A percentile compares a stretch with the other conserved stretches of the same genome.
Evolutionary conservation across 2,113 vertebrate species (phyloP).

Genomic region (Marmota flaviventris): DNA sequence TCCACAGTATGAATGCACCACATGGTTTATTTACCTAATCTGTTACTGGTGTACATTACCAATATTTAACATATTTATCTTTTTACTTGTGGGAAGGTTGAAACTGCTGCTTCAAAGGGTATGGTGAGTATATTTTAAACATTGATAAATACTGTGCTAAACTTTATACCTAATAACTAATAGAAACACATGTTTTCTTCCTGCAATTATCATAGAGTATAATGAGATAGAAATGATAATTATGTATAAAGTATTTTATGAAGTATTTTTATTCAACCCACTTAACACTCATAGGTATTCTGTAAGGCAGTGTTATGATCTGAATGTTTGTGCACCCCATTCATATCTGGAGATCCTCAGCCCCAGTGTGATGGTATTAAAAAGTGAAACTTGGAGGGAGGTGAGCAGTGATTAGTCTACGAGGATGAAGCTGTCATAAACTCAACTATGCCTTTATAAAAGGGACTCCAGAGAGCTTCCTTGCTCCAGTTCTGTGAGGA

Average conservation of each 20-base stretch:
- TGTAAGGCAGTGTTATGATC: neutral
- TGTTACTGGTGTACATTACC: neutral
- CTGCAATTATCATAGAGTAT: neutral
- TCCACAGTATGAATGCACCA: neutral
- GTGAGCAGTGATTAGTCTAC: neutral
- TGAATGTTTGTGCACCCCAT: neutral
- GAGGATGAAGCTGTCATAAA: neutral
- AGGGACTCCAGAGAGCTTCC: neutral
- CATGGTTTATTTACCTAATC: neutral
- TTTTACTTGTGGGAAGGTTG: neutral
- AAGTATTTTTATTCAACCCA: constrained; percentile 23
- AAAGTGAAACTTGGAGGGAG: neutral
- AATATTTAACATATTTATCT: neutral
- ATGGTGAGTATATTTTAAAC: neutral
- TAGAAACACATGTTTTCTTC: neutral
- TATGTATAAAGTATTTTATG: neutral
- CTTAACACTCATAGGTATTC: neutral
- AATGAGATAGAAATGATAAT: constrained; percentile 1
- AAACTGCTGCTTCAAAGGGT: neutral
- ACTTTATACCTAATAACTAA: neutral
- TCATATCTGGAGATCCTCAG: neutral
- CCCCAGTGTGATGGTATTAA: neutral
- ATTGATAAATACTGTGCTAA: neutral
- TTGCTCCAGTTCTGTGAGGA: neutral
- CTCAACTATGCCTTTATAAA: neutral